Conservation (phyloP, 2,888 invertebrate genomes). For the Calliphora vomitoria region DNA sequence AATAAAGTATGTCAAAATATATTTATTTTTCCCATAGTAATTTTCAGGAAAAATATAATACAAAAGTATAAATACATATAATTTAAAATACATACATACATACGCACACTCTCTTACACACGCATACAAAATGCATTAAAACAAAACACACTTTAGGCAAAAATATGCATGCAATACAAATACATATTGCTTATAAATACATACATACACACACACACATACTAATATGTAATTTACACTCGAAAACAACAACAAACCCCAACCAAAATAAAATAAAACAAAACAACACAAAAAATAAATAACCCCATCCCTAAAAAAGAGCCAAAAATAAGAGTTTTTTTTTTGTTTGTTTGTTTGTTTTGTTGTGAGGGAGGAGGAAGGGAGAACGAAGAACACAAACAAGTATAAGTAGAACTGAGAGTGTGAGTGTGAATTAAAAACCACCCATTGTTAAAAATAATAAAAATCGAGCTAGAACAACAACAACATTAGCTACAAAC, state of each 20-base stretch:
- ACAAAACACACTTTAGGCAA: constrained; percentile 51
- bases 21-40: constrained; percentile 63
- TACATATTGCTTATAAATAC: neutral
- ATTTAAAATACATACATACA: constrained; percentile 27
- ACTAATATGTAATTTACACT: neutral
- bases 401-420: constrained; percentile 23
- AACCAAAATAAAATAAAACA: neutral
- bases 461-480: constrained; percentile 60
- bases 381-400: neutral
- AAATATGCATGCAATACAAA: constrained; percentile 38
- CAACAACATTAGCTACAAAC: constrained; percentile 17
- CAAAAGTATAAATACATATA: constrained; percentile 37
- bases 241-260: neutral
- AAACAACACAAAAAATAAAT: constrained; percentile 39
- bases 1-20: constrained; percentile 67
- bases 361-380: constrained; percentile 16
- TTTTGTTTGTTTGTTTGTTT: constrained; percentile 14
- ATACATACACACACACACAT: neutral
- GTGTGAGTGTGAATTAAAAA: constrained; percentile 70
- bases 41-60: constrained; percentile 45
- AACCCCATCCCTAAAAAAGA: constrained; percentile 64
- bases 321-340: constrained; percentile 49
- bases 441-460: constrained; percentile 74
- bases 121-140: constrained; percentile 31
- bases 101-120: neutral